Conservation (phyloP, 2,113 vertebrate species). For the Seriola rivoliana region DNA sequence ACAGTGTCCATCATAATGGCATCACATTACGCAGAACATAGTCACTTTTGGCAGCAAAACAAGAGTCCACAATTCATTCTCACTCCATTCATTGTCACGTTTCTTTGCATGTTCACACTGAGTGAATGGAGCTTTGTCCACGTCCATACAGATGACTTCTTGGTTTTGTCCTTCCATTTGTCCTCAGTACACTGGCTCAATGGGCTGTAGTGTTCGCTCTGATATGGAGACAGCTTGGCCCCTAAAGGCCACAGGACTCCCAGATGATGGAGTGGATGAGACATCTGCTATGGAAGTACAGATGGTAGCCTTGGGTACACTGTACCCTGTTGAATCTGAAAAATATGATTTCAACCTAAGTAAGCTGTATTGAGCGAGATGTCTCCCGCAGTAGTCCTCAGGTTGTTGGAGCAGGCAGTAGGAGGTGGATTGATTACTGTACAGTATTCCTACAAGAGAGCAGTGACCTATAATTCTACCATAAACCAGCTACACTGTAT, state of each 20-base stretch:
- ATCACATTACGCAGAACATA: conserved; percentile 32
- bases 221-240: conserved; percentile 47
- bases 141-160: conserved; percentile 59
- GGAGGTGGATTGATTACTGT: conserved; percentile 57
- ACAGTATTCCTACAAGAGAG: conserved; percentile 27
- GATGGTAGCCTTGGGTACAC: conserved; percentile 69
- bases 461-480: conserved; percentile 26
- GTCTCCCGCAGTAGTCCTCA: conserved; percentile 46
- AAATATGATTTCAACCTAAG: conserved; percentile 67
- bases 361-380: conserved; percentile 65
- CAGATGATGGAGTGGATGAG: conserved; percentile 72
- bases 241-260: conserved; percentile 63
- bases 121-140: conserved; percentile 71
- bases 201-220: conserved; percentile 69
- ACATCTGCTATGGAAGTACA: conserved; percentile 74
- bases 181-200: conserved; percentile 61
- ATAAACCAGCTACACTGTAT: conserved; percentile 14
- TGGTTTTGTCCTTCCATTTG: conserved; percentile 61
- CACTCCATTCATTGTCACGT: conserved; percentile 26
- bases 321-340: conserved; percentile 61
- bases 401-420: conserved; percentile 44
- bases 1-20: conserved; percentile 30
- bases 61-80: conserved; percentile 38
- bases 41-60: conserved; percentile 26
- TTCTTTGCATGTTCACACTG: conserved; percentile 15